Base-by-base conservation (phyloP, 64 coral and sea anemone genomes). In the Actinia tenebrosa region DNA sequence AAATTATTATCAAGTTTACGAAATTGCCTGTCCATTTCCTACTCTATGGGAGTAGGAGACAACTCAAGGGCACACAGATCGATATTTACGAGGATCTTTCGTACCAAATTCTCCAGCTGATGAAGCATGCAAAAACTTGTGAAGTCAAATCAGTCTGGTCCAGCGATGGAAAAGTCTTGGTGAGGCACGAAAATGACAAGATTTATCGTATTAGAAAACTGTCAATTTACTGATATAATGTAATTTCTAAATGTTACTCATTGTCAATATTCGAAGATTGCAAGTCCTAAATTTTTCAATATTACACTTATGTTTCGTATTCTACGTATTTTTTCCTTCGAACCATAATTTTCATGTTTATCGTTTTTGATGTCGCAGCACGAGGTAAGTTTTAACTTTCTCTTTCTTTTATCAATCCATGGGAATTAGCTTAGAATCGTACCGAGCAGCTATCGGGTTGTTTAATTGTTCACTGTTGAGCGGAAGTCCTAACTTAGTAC, bases 1-100 rank as follows among this genome's bases (percentile, higher is more conserved):
- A 42, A 22, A 86, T 86, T 44, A 86, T 69, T 46, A 45, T 86
- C 20, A 86, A 86, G 45, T 69, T 86, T 19, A 71, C 56, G 16
- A 64, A 20, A 3, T 64, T 64, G 8, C 14, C 61, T 64, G 3
- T 18, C 16, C 8, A 20, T 7, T 4, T 14, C 16, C 19, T 20
- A 4, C 8, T 64, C 19, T 64, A 64, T 64, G 8, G 61, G 3
- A 64, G 19, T 18, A 64, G 61, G 16, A 64, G 19, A 64, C 19
- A 14, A 20, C 61, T 64, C 3, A 64, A 64, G 16, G 61, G 61
- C 4, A 18, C 61, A 64, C 61, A 64, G 16, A 18, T 64, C 16
- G 1, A 64, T 64, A 64, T 64, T 14, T 14, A 64, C 16, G 61
- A 64, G 16, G 1, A 64, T 20, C 16, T 64, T 14, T 17, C 61